phyloP scores from a whole-genome alignment of 2,888 invertebrate genomes.

The Perithous albicinctus region DNA sequence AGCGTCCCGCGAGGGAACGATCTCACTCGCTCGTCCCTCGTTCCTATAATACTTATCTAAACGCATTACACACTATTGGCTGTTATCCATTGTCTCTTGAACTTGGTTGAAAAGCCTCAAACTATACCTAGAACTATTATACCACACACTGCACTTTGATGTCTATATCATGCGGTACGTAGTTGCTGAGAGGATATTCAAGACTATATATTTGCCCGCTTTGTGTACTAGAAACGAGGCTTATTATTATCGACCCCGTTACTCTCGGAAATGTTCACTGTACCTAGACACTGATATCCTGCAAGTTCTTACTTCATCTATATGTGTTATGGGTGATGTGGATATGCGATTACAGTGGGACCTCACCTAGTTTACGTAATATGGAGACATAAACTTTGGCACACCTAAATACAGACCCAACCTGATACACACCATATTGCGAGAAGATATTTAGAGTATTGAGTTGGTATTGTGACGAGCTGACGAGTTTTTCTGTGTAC shows the following conservation, averaged over 20 bases:
- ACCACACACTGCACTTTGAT: slow-evolving; percentile 33
- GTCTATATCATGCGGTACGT: slow-evolving; percentile 33
- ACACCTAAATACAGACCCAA: too few relatives aligned
- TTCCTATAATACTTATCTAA: slow-evolving; percentile 61
- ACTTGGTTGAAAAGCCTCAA: slow-evolving; percentile 56
- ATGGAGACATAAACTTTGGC: too few relatives aligned
- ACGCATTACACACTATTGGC: slow-evolving; percentile 62
- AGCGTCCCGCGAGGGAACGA: slow-evolving; percentile 34
- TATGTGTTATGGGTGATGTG: neutral
- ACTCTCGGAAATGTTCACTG: slow-evolving; percentile 23
- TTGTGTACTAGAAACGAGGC: slow-evolving; percentile 36
- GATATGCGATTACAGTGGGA: too few relatives aligned
- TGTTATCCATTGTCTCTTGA: slow-evolving; percentile 67
- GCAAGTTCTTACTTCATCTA: neutral
- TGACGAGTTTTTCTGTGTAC: too few relatives aligned
- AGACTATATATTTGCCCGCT: slow-evolving; percentile 8
- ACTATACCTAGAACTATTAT: slow-evolving; percentile 49
- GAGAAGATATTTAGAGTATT: too few relatives aligned
- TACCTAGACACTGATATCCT: slow-evolving; percentile 6
- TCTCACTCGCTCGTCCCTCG: slow-evolving; percentile 22
- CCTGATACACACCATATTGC: too few relatives aligned
- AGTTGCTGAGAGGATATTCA: slow-evolving; percentile 8
- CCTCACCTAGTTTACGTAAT: too few relatives aligned
- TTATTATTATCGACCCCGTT: slow-evolving; percentile 32
- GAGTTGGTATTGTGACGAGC: too few relatives aligned